Base-by-base conservation (phyloP, 1,140 invertebrate genomes). In the Phocides pigmalion region DNA sequence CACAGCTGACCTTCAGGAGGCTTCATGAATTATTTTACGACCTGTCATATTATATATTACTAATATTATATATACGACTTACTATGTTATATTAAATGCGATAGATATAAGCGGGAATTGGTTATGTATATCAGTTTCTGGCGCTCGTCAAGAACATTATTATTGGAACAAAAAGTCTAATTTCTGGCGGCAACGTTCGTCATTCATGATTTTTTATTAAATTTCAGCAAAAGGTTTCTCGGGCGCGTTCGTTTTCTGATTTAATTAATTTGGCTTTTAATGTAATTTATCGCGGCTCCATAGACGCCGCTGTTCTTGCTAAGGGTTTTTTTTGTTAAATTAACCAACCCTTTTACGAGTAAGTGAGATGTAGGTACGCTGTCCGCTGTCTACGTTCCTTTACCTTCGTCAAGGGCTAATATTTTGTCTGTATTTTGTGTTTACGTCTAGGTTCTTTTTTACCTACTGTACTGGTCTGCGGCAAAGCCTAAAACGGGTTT, bases 191-290 rank as follows among this genome's bases (percentile, higher is more conserved):
- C 41, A 15, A 11, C 19, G 49, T 16, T 51, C 22, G 32, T 44
- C 68, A 70, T 47, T 76, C 72, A 76, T 76, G 72, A 72, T 70
- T 77, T 77, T 51, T 77, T 68, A 74, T 74, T 77, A 72, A 67
- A 77, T 65, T 64, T 61, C 63, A 56, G 17, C 44, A 12, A 62
- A 69, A 51, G 37, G 64, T 54, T 66, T 72, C 64, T 46, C 63
- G 63, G 62, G 69, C 71, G 70, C 73, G 68, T 72, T 70, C 68
- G 67, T 58, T 72, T 68, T 59, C 62, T 58, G 69, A 77, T 83
- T 79, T 81, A 84, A 84, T 84, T 84, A 84, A 84, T 84, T 78
- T 77, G 73, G 64, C 74, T 68, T 81, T 82, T 82, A 82, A 81
- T 78, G 70, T 82, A 84, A 84, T 84, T 84, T 82, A 84, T 82